Evolutionary conservation across 2,113 vertebrate species (phyloP), one percentile per base, ranked within the genome.

Genomic region (Sylvietta virens): DNA sequence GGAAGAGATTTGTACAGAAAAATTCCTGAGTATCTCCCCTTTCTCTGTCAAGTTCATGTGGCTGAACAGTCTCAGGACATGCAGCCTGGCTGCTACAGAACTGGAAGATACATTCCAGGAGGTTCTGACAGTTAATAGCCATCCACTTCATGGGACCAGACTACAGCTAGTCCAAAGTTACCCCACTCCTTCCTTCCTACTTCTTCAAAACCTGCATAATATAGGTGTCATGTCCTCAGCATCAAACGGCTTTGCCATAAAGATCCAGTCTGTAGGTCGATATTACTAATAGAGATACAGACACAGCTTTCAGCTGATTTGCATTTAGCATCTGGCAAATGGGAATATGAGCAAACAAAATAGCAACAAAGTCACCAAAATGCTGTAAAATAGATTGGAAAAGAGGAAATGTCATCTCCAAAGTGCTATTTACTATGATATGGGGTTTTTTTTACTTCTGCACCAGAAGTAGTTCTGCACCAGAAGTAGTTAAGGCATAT

Each of bases 291-390:
- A 69, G 37, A 94, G 33, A 81, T 6, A 47, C 27, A 93, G 56
- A 87, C 10, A 74, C 22, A 85, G 45, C 28, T 62, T 70, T 71
- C 40, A 87, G 45, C n/a, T 61, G 85, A 91, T 90, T 67, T 95
- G 78, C 57, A 66, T 80, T 90, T 65, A 93, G 70, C 81, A 92
- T 94, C 91, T 96, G 91, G 80, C 70, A 96, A 62, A 96, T 78
- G 74, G 70, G 72, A 73, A 78, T 51, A 90, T 33, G 12, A 86
- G 19, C 47, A 79, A 90, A 86, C 33, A 86, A 72, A 86, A 72
- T 33, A 64, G 44, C 37, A 57, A 47, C 22, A 39, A 90, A 88
- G 57, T 81, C 91, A 91, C 48, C 84, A 91, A 79, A 95, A 94
- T 66, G 44, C 61, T 94, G 65, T 76, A 76, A 92, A 97, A 87